Evolutionary conservation across 2,888 invertebrate species (phyloP), one percentile per base, ranked within the genome.

Genomic region (Ypsolopha sequella): DNA sequence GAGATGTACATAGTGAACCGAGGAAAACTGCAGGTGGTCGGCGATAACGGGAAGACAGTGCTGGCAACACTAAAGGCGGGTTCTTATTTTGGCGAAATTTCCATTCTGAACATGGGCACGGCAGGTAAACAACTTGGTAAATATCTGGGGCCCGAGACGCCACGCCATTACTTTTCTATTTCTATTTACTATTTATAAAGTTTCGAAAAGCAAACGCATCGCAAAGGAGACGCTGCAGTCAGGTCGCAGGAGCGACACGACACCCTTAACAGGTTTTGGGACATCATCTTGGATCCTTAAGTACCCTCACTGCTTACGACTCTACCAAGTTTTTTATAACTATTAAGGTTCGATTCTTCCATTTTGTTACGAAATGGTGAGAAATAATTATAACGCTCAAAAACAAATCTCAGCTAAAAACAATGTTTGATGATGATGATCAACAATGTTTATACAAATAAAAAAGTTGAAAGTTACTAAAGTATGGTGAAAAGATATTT

Each of bases 1-100:
- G 98, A 98, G 88, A 99, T 99, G 98, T 99, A 99, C 90, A 98
- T 99, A 88, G 98, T 99, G 64, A 98, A 97, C 88, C 90, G 98
- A 65, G 98, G 99, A 59, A 91, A 96, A 64, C 91, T 97, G 70
- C 97, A 94, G 89, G 98, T 96, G 79, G 97, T 96, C 62, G 97
- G 93, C 57, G 96, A 97, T 88, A 96, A 97, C 85, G 96, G 96
- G 62, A 93, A 96, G 86, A 96, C 97, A 51, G 97, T 98, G 62
- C 90, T 99, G 82, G 98, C 98, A 70, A 98, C 97, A 61, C 91
- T 99, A 73, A 96, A 97, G 88, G 98, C 98, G 68, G 99, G 98
- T 84, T 97, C 97, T 85, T 99, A 99, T 91, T 99, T 99, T 89
- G 99, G 99, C 74, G 99, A 99, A 91, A 99, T 99, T 89, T 97